A percentile compares a stretch with the other conserved stretches of the same genome.
Evolutionary conservation across 2,888 invertebrate genomes (phyloP).

Genomic region (Physocephala rufipes): DNA sequence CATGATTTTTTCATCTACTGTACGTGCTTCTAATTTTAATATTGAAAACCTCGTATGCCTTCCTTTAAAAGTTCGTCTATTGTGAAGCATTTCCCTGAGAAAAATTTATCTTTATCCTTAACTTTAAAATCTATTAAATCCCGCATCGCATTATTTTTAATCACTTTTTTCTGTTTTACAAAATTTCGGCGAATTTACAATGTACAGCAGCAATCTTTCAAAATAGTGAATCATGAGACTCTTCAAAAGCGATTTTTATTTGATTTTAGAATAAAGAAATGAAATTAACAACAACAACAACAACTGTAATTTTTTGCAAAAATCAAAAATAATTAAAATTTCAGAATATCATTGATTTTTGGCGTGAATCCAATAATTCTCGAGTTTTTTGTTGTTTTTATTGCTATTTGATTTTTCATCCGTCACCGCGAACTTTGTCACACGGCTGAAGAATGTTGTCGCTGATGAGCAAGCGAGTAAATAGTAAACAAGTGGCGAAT

Average conservation of each 20-base stretch:
- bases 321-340: conserved; percentile 37
- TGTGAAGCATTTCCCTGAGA: background rate
- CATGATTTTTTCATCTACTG: background rate
- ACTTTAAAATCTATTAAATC: conserved; percentile 25
- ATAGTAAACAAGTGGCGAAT: conserved; percentile 1
- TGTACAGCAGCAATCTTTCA: conserved; percentile 20
- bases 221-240: conserved; percentile 1
- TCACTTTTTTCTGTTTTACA: conserved; percentile 26
- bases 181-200: conserved; percentile 35
- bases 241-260: background rate
- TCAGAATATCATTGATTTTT: conserved; percentile 34
- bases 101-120: conserved; percentile 16
- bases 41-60: background rate
- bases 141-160: conserved; percentile 31
- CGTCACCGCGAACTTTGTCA: conserved; percentile 23
- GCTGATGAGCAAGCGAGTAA: background rate
- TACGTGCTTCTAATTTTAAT: background rate
- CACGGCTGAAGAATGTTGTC: conserved; percentile 15
- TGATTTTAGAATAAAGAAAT: background rate
- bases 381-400: conserved; percentile 8
- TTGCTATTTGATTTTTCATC: background rate
- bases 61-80: background rate
- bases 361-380: conserved; percentile 24
- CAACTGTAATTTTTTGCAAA: conserved; percentile 8
- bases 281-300: conserved; percentile 5